Evolutionary conservation across 2,113 vertebrate species (phyloP).

Genomic region (Hymenochirus boettgeri): DNA sequence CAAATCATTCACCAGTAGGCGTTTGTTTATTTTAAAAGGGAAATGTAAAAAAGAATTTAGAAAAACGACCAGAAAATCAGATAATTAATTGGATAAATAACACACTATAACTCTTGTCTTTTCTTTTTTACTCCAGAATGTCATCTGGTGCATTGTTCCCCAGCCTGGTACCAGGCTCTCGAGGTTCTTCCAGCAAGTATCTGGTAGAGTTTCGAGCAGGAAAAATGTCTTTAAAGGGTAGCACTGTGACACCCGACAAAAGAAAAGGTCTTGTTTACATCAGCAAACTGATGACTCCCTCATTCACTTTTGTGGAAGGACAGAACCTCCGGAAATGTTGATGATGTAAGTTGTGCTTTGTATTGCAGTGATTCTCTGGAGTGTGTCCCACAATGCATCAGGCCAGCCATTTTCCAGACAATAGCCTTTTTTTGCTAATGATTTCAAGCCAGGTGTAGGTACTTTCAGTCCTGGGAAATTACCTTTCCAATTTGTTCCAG

Average conservation of each 20-base stretch:
- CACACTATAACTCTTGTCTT: not conserved
- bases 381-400: not conserved
- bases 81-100: too few species aligned
- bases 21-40: too few species aligned
- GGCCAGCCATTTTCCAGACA: not conserved
- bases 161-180: slow-evolving; percentile 90
- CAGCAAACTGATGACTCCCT: slow-evolving; percentile 94
- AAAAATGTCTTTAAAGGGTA: slow-evolving; percentile 92
- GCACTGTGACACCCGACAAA: slow-evolving; percentile 92
- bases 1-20: too few species aligned
- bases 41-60: too few species aligned
- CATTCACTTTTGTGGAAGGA: slow-evolving; percentile 98
- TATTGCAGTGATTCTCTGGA: too few species aligned
- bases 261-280: slow-evolving; percentile 94
- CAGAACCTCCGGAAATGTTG: slow-evolving; percentile 83
- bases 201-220: slow-evolving; percentile 94
- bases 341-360: slow-evolving; percentile 74
- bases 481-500: not conserved
- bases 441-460: not conserved
- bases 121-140: slow-evolving; percentile 62
- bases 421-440: not conserved
- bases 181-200: slow-evolving; percentile 90
- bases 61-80: too few species aligned
- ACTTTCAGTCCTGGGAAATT: not conserved
- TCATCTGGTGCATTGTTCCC: slow-evolving; percentile 92